phyloP scores from a whole-genome alignment of 2,797 vertebrate genomes.

The Oryzias sinensis region DNA sequence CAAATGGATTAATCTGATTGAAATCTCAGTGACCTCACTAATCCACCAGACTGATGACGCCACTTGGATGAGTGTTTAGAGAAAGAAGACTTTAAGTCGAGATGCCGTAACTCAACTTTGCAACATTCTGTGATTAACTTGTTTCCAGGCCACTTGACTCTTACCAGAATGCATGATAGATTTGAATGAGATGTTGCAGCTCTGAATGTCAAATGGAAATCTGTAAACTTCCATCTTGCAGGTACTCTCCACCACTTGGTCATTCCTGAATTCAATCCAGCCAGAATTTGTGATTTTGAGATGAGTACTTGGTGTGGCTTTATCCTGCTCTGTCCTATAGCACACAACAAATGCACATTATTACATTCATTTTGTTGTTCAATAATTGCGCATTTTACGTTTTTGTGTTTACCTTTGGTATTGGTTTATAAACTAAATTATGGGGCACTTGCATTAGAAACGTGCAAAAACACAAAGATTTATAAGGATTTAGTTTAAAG shows the following conservation, averaged over 20 bases:
- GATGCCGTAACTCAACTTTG: no score
- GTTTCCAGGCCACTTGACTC: no score
- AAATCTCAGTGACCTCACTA: no score
- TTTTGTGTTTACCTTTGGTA: neutral
- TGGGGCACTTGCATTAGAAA: no score
- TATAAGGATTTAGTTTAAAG: no score
- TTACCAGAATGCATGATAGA: constrained; percentile 48
- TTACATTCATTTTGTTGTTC: neutral
- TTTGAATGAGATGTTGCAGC: no score
- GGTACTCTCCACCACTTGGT: constrained; percentile 52
- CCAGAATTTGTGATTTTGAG: constrained; percentile 23
- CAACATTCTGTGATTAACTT: no score
- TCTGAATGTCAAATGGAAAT: constrained; percentile 67
- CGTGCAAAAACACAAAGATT: no score
- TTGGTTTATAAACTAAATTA: neutral
- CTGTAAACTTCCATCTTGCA: constrained; percentile 59
- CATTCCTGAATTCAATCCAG: constrained; percentile 19
- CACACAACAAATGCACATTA: neutral
- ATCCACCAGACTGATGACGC: no score
- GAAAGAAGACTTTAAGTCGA: no score
- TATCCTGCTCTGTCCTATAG: constrained; percentile 54
- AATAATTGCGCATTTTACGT: neutral
- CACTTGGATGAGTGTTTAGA: no score
- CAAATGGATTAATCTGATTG: no score
- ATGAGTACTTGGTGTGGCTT: constrained; percentile 35